phyloP scores from a whole-genome alignment of 2,888 invertebrate genomes.

The Coelogynopora nodosa region DNA sequence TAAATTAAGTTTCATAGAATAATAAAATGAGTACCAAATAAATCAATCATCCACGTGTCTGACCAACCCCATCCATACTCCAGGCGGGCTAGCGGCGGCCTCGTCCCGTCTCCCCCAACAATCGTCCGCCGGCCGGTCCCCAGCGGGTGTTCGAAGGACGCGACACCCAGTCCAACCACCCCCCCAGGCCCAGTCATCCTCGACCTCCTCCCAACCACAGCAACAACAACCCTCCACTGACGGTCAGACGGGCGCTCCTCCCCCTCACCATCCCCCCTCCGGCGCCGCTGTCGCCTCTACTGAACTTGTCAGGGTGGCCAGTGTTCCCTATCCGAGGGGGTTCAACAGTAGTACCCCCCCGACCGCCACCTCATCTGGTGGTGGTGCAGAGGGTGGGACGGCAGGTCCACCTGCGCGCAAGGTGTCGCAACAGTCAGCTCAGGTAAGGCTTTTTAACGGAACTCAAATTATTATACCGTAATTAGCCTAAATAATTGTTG shows the following conservation, averaged over 20 bases:
- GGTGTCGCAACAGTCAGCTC: neutral
- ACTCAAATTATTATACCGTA: too few relatives aligned
- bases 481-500: too few relatives aligned
- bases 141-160: neutral
- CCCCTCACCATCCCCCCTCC: neutral
- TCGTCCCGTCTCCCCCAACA: neutral
- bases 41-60: too few relatives aligned
- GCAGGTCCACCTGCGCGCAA: neutral
- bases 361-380: neutral
- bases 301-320: neutral
- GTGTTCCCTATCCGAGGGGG: slow-evolving; percentile 20
- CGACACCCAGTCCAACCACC: neutral
- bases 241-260: neutral
- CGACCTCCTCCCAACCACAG: neutral
- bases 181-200: neutral
- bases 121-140: neutral
- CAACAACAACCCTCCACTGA: neutral
- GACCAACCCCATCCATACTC: too few relatives aligned
- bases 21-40: too few relatives aligned
- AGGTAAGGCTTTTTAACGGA: too few relatives aligned
- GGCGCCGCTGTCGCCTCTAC: neutral
- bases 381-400: neutral
- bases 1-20: too few relatives aligned
- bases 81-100: neutral
- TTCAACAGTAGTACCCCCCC: too few relatives aligned